Evolutionary conservation across 2,888 invertebrate genomes (phyloP).

Genomic region (Agapetus fuscipes): DNA sequence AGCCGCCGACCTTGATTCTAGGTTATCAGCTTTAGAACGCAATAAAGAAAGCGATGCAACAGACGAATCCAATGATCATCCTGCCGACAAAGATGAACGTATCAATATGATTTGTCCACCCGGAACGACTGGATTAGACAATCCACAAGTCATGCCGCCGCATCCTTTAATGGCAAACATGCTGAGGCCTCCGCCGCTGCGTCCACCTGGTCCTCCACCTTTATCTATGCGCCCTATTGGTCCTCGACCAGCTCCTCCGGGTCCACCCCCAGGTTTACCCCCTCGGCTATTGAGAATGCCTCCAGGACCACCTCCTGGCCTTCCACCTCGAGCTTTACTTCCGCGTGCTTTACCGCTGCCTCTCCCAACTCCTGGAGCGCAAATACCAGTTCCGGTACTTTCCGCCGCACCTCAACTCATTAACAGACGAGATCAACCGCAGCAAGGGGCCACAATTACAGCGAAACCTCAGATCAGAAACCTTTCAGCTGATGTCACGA

Average conservation of each 20-base stretch:
- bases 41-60: slow-evolving; percentile 16
- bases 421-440: slow-evolving; percentile 55
- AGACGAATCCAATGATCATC: slow-evolving; percentile 14
- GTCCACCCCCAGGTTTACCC: slow-evolving; percentile 46
- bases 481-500: slow-evolving; percentile 86
- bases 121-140: slow-evolving; percentile 27
- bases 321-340: slow-evolving; percentile 46
- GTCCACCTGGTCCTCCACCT: slow-evolving; percentile 37
- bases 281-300: slow-evolving; percentile 48
- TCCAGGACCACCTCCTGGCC: slow-evolving; percentile 56
- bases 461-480: slow-evolving; percentile 96
- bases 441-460: slow-evolving; percentile 73
- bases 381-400: slow-evolving; percentile 56
- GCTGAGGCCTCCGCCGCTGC: slow-evolving; percentile 48
- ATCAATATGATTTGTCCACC: slow-evolving; percentile 18
- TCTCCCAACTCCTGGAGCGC: slow-evolving; percentile 28
- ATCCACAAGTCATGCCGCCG: slow-evolving; percentile 37
- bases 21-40: slow-evolving; percentile 32
- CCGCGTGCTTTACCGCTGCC: slow-evolving; percentile 49
- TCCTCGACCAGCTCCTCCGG: slow-evolving; percentile 49
- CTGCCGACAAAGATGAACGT: slow-evolving; percentile 15
- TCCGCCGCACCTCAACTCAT: slow-evolving; percentile 77
- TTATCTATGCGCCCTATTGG: slow-evolving; percentile 46
- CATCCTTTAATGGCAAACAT: slow-evolving; percentile 44
- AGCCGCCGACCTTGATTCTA: slow-evolving; percentile 49